Conservation (phyloP, 2,888 invertebrate species). For the Eupsilia transversa region DNA sequence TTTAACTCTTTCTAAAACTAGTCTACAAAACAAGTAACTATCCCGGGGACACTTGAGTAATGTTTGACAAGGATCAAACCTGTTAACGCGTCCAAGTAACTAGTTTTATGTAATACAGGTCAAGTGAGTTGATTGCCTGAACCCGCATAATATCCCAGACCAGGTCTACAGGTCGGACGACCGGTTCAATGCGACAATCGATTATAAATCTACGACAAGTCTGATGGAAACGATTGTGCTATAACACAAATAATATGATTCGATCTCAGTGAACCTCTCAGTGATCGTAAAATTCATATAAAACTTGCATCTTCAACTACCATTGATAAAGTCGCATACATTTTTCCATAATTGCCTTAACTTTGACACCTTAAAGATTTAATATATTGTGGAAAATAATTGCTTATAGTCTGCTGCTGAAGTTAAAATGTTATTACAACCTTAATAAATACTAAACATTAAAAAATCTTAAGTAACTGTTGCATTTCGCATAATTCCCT, state of each 20-base stretch:
- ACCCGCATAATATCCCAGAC: conserved; percentile 85
- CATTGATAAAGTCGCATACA: neutral
- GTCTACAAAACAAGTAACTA: conserved; percentile 8
- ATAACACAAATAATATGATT: conserved; percentile 64
- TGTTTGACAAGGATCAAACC: conserved; percentile 82
- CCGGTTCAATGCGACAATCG: conserved; percentile 83
- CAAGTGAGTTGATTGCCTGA: conserved; percentile 82
- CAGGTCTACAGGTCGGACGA: conserved; percentile 76
- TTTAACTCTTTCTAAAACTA: neutral
- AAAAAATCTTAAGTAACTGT: neutral
- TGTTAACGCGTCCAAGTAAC: conserved; percentile 81
- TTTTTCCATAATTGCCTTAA: conserved; percentile 5
- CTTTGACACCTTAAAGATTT: neutral
- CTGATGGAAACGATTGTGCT: conserved; percentile 69
- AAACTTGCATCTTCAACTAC: conserved; percentile 20
- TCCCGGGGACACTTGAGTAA: conserved; percentile 71
- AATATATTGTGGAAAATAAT: neutral
- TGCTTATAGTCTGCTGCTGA: neutral
- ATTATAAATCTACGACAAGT: conserved; percentile 81
- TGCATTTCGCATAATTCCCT: neutral
- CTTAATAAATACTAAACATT: neutral
- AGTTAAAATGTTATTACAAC: neutral
- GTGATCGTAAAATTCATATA: conserved; percentile 42
- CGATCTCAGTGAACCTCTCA: conserved; percentile 40
- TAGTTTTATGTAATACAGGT: conserved; percentile 83